These are phyloP conservation scores for Zaprionus vittiger DNA, from an alignment of 1,140 invertebrate species.

Conservation along the genomic window DNA sequence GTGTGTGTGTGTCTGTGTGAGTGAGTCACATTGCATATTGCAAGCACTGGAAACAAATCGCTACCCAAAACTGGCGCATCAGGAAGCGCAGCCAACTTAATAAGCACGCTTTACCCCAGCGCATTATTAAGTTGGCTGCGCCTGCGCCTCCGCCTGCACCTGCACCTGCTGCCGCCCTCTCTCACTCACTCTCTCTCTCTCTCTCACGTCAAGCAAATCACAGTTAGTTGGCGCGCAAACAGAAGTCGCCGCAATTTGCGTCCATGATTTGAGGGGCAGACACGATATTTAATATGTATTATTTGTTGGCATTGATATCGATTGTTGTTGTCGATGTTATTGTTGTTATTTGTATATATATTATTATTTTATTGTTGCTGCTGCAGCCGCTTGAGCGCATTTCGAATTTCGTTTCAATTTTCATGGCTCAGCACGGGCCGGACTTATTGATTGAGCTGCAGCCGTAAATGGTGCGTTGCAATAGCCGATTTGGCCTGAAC, in stretches of 20 bases:
- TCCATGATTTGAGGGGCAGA: conserved; percentile 4
- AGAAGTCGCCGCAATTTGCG: neutral
- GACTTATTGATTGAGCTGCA: conserved; percentile 55
- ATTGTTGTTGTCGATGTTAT: neutral
- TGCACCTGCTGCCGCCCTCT: neutral
- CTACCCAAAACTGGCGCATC: conserved; percentile 59
- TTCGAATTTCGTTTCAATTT: conserved; percentile 51
- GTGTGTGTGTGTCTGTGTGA: conserved; percentile 15
- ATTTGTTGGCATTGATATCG: conserved; percentile 46
- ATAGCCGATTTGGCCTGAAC: conserved; percentile 19
- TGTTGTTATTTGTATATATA: conserved; percentile 5
- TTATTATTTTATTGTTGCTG: conserved; percentile 14
- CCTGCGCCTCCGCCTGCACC: neutral
- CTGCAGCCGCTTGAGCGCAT: conserved; percentile 35
- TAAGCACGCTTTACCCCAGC: neutral
- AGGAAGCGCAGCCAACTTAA: conserved; percentile 47
- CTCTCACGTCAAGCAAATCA: neutral
- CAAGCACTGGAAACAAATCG: conserved; percentile 23
- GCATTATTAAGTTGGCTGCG: conserved; percentile 26
- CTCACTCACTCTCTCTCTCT: neutral
- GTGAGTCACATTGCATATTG: conserved; percentile 24
- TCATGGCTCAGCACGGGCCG: conserved; percentile 40
- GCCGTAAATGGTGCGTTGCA: conserved; percentile 47
- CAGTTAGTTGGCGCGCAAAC: conserved; percentile 4
- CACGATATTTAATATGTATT: conserved; percentile 45